Evolutionary conservation across 2,888 invertebrate species (phyloP).

Genomic region (Phlogophora meticulosa): DNA sequence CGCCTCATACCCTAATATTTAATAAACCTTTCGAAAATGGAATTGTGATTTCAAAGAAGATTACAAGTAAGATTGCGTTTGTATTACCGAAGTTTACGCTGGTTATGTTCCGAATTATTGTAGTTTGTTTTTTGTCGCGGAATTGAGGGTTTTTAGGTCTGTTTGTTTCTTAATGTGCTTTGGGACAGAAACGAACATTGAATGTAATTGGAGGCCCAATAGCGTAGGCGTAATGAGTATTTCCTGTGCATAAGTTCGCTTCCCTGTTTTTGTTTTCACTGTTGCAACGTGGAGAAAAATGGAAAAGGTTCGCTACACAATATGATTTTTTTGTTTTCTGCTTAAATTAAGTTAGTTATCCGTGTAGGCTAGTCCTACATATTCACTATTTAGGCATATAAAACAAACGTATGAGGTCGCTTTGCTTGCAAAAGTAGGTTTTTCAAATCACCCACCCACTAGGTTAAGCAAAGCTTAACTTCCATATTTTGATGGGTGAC

Average conservation of each 20-base stretch:
- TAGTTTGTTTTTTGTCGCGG: slow-evolving; percentile 42
- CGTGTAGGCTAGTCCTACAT: too few relatives aligned
- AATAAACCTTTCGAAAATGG: slow-evolving; percentile 60
- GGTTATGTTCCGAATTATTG: slow-evolving; percentile 37
- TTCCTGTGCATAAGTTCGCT: slow-evolving; percentile 1
- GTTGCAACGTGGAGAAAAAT: not conserved
- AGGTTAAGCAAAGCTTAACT: too few relatives aligned
- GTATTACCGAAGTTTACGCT: slow-evolving; percentile 57
- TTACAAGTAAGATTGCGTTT: slow-evolving; percentile 60
- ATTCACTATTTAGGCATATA: too few relatives aligned
- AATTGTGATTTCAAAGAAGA: slow-evolving; percentile 63
- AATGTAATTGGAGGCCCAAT: slow-evolving; percentile 12
- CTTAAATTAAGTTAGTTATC: not conserved
- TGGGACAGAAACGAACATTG: slow-evolving; percentile 11
- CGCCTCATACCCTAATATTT: slow-evolving; percentile 61
- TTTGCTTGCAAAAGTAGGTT: too few relatives aligned
- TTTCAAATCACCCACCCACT: too few relatives aligned
- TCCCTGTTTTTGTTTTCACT: slow-evolving; percentile 4
- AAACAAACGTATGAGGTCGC: too few relatives aligned
- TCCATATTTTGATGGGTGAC: too few relatives aligned
- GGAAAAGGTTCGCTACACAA: not conserved
- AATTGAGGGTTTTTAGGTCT: slow-evolving; percentile 27
- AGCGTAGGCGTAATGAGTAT: not conserved
- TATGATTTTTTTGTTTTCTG: too few relatives aligned
- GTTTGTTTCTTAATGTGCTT: slow-evolving; percentile 27